phyloP scores from a whole-genome alignment of 2,797 vertebrate species.

The Pantherophis alleghaniensis region DNA sequence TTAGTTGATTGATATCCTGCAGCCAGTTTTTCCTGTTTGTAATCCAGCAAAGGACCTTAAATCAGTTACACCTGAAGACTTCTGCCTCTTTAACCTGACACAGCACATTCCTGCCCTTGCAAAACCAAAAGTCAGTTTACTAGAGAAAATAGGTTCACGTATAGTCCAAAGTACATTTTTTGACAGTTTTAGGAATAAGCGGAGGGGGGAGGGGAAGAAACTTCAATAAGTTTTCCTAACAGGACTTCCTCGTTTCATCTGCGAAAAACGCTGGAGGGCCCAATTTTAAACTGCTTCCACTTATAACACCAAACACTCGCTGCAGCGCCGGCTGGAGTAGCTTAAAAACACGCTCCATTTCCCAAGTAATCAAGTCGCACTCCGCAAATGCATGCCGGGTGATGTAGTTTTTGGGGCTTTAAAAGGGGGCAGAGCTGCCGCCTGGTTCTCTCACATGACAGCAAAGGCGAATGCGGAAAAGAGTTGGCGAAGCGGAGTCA shows the following conservation, averaged over 20 bases:
- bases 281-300: not conserved
- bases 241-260: not conserved
- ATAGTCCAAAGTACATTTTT: not conserved
- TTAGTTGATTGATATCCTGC: not conserved
- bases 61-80: not conserved
- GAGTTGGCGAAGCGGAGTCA: not conserved
- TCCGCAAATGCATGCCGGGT: slow-evolving; percentile 23
- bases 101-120: not conserved
- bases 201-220: no score
- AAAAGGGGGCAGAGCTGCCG: not conserved
- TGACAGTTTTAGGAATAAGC: not conserved
- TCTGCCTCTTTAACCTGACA: not conserved
- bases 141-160: not conserved
- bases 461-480: slow-evolving; percentile 14
- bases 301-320: not conserved
- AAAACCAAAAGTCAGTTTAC: not conserved
- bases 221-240: not conserved
- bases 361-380: slow-evolving; percentile 10
- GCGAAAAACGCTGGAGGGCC: not conserved
- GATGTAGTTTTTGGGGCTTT: slow-evolving; percentile 48
- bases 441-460: slow-evolving; percentile 43
- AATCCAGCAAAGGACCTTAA: not conserved
- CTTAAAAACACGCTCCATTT: slow-evolving; percentile 46
- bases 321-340: not conserved
- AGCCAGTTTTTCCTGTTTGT: not conserved